phyloP scores from a whole-genome alignment of 2,797 vertebrate genomes.

The Pangasius macronema region DNA sequence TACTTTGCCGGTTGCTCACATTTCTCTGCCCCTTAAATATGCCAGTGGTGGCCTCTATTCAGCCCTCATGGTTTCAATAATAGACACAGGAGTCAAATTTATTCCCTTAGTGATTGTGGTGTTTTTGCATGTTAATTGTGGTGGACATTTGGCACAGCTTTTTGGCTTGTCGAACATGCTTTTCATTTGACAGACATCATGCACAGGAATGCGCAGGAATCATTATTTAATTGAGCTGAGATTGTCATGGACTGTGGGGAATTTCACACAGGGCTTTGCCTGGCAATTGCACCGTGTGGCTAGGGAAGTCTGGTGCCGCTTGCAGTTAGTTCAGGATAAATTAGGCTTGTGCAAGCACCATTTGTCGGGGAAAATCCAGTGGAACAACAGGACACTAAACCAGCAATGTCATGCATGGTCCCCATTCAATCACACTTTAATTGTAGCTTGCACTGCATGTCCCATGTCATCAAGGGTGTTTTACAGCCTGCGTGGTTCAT shows the following conservation, averaged over 20 bases:
- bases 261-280: conserved; percentile 24
- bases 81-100: conserved; percentile 23
- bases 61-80: not conserved
- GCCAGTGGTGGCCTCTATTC: not conserved
- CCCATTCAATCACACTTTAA: not conserved
- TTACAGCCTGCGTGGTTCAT: not conserved
- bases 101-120: conserved; percentile 48
- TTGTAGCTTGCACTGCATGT: not conserved
- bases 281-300: conserved; percentile 10
- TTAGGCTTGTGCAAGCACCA: not conserved
- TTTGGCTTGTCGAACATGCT: conserved; percentile 39
- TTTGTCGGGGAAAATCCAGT: conserved; percentile 8
- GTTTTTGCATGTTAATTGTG: conserved; percentile 5
- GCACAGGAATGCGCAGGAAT: not conserved
- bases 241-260: conserved; percentile 7
- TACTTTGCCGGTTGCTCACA: not conserved
- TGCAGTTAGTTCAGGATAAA: conserved; percentile 13
- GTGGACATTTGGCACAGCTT: conserved; percentile 25
- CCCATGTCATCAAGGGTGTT: not conserved
- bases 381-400: not conserved
- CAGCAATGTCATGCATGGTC: not conserved
- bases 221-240: conserved; percentile 14
- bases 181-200: conserved; percentile 22
- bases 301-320: conserved; percentile 15
- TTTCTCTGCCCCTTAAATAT: not conserved